Base-by-base conservation (phyloP, 2,797 vertebrate genomes). In the Pitangus sulphuratus region DNA sequence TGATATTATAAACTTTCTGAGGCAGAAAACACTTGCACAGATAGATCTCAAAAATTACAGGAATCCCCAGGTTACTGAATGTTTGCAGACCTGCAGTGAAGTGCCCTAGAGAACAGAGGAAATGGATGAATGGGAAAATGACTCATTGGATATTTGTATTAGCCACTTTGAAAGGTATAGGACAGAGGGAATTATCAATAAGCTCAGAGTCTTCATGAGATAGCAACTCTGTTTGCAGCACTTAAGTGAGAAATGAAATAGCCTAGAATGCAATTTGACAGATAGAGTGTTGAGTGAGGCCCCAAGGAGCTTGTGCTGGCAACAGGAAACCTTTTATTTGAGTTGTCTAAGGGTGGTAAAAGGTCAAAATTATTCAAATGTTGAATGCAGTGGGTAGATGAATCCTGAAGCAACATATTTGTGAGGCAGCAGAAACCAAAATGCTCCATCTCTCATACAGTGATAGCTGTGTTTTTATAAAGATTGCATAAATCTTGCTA, bases 361-460 rank as follows among this genome's bases (percentile, higher is more conserved):
- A 97, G 96, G 95, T 97, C 92, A 97, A 68, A 95, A 93, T 94
- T 95, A 96, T 94, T 97, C 95, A 95, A 81, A 96, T 95, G 64
- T 39, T 66, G 42, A 82, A 88, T 92, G 51, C 82, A 95, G 71
- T 64, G 42, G 42, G 69, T 76, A 82, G 61, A 84, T 58, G 95
- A 97, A 95, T 94, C 28, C 51, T 61, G 70, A 96, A 78, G 50
- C 37, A 94, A 89, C 24, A 93, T 68, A 95, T 78, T 72, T n/a
- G 40, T 85, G 82, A 97, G 83, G 95, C 71, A 96, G 84, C 65
- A 86, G 81, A 94, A 96, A 93, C 64, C 66, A 28, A 80, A 96
- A 97, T 71, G 57, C 58, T 94, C 80, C 2, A 12, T 83, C 86
- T 94, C 76, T 90, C 77, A 74, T 83, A 89, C 71, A 72, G 1